A percentile compares a stretch with the other conserved stretches of the same genome.
Evolutionary conservation across 2,888 invertebrate species (phyloP).

Genomic region (Pogonocherus hispidulus): DNA sequence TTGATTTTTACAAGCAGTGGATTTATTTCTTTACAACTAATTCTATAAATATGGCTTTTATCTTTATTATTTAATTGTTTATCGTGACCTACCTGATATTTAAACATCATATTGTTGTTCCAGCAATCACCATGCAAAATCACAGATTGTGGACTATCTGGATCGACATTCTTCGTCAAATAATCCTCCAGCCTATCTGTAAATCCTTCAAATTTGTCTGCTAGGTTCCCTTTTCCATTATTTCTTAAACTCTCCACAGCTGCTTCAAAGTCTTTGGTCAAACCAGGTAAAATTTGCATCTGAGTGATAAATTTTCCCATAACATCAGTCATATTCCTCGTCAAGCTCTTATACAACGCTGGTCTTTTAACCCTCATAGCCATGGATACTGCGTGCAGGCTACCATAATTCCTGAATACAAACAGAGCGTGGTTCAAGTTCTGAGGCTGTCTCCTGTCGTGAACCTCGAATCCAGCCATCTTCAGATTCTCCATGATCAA

Average conservation of each 20-base stretch:
- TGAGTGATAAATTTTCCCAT: slow-evolving; percentile 48
- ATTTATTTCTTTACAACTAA: no score
- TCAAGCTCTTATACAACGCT: slow-evolving; percentile 45
- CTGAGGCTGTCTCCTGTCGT: slow-evolving; percentile 53
- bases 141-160: slow-evolving; percentile 42
- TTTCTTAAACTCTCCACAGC: slow-evolving; percentile 42
- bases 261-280: slow-evolving; percentile 40
- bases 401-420: slow-evolving; percentile 50
- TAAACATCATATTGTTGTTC: slow-evolving; percentile 61
- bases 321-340: slow-evolving; percentile 50
- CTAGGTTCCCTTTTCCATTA: slow-evolving; percentile 26
- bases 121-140: slow-evolving; percentile 60
- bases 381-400: slow-evolving; percentile 53
- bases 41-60: no score
- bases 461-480: slow-evolving; percentile 50
- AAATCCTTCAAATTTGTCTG: slow-evolving; percentile 46
- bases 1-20: no score
- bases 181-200: slow-evolving; percentile 40
- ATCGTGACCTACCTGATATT: slow-evolving; percentile 57
- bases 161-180: slow-evolving; percentile 30
- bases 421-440: slow-evolving; percentile 55
- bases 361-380: slow-evolving; percentile 50
- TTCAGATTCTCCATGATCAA: slow-evolving; percentile 56
- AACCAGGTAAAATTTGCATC: slow-evolving; percentile 36
- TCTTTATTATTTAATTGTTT: no score